These are phyloP conservation scores for Rhingia campestris DNA, from an alignment of 2,888 invertebrate species.

Conservation along the genomic window DNA sequence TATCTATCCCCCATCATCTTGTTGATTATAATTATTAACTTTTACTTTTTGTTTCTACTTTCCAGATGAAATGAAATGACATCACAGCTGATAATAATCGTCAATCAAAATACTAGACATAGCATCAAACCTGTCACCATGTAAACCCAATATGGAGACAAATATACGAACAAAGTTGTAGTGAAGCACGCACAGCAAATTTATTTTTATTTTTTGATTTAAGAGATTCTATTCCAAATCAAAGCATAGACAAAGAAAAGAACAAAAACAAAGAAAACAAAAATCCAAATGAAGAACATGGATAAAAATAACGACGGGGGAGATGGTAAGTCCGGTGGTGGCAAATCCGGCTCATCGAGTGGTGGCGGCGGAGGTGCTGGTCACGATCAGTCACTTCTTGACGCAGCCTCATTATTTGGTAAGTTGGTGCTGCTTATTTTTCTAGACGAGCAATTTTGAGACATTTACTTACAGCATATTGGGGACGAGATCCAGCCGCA, in stretches of 20 bases:
- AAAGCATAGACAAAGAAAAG: not conserved
- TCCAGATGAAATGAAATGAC: conserved; percentile 59
- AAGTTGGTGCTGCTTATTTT: conserved; percentile 72
- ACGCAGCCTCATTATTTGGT: conserved; percentile 91
- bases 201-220: conserved; percentile 33
- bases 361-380: conserved; percentile 80
- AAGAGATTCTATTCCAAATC: conserved; percentile 24
- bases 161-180: conserved; percentile 59
- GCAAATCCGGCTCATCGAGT: conserved; percentile 77
- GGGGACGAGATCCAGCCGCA: conserved; percentile 87
- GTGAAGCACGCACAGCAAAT: conserved; percentile 46
- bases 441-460: conserved; percentile 81
- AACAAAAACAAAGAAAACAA: conserved; percentile 27
- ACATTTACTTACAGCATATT: conserved; percentile 86
- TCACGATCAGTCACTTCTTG: conserved; percentile 89
- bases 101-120: conserved; percentile 18
- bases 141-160: conserved; percentile 68
- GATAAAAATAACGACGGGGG: conserved; percentile 90
- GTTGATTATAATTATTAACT: not conserved
- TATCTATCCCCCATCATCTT: not conserved
- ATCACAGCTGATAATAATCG: conserved; percentile 47
- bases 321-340: conserved; percentile 83
- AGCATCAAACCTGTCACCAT: conserved; percentile 37
- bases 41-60: conserved; percentile 1
- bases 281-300: conserved; percentile 83